A percentile compares a stretch with the other conserved stretches of the same genome.
These are phyloP conservation scores for Dryomyza anilis DNA, from an alignment of 2,888 invertebrate species.

Conservation along the genomic window DNA sequence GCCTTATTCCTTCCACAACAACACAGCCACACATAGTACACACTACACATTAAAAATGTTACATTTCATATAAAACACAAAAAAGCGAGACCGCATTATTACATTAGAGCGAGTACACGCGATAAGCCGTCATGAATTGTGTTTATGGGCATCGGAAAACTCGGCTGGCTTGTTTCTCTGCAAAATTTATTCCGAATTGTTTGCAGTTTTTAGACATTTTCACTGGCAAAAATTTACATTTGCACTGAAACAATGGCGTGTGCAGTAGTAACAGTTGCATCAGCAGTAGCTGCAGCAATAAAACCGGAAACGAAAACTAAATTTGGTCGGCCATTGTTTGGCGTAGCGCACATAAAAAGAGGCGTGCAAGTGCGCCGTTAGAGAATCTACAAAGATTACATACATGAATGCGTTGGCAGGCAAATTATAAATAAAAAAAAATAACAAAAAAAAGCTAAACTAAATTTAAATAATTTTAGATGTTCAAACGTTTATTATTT, in stretches of 20 bases:
- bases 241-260: constrained; percentile 10
- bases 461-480: no score
- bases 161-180: constrained; percentile 23
- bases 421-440: no score
- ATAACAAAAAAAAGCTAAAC: no score
- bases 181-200: constrained; percentile 17
- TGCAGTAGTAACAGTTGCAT: neutral
- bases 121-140: constrained; percentile 19
- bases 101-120: neutral
- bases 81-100: neutral
- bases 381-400: no score
- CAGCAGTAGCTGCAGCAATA: neutral
- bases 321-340: constrained; percentile 1
- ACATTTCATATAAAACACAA: no score
- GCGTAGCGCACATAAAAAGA: neutral
- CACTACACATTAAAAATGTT: no score
- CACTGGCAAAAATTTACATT: constrained; percentile 5
- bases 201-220: constrained; percentile 5
- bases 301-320: constrained; percentile 7
- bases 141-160: constrained; percentile 29
- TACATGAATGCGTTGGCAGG: no score
- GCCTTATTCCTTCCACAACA: no score
- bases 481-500: no score
- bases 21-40: no score
- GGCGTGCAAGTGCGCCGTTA: neutral